Evolutionary conservation across 2,113 vertebrate species (phyloP).

Genomic region (Hemiscyllium ocellatum): DNA sequence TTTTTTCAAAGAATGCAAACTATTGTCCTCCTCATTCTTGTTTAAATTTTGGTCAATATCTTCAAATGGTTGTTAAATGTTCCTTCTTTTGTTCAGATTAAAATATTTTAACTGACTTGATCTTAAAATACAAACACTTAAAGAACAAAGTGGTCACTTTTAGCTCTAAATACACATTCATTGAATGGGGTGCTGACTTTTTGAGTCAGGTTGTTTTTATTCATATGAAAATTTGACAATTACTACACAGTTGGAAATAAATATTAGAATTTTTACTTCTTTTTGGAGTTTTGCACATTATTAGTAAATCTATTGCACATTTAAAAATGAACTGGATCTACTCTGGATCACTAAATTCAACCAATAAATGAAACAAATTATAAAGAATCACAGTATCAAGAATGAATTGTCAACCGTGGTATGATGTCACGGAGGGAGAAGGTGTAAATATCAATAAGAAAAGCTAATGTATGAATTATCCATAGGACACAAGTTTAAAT

Average conservation of each 20-base stretch:
- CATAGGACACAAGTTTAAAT: not conserved
- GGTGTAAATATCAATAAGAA: not conserved
- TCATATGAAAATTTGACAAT: not conserved
- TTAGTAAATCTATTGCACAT: not conserved
- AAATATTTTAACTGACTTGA: not conserved
- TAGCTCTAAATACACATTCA: not conserved
- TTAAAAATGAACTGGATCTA: constrained; percentile 2
- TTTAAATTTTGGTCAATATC: not conserved
- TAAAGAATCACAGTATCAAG: not conserved
- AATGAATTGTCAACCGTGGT: not conserved
- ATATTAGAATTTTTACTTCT: not conserved
- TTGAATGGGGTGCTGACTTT: not conserved
- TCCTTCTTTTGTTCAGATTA: not conserved
- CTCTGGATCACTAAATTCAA: not conserved
- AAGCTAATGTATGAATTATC: too few relatives aligned
- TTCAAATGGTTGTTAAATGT: not conserved
- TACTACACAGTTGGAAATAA: not conserved
- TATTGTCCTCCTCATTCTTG: not conserved
- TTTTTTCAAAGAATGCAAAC: not conserved
- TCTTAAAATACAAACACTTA: not conserved
- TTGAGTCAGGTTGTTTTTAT: not conserved
- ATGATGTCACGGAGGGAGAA: not conserved
- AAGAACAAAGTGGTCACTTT: not conserved
- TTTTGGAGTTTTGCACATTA: not conserved
- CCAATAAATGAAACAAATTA: not conserved